Conservation (phyloP, 1,140 invertebrate species). For the Asobara japonica region DNA sequence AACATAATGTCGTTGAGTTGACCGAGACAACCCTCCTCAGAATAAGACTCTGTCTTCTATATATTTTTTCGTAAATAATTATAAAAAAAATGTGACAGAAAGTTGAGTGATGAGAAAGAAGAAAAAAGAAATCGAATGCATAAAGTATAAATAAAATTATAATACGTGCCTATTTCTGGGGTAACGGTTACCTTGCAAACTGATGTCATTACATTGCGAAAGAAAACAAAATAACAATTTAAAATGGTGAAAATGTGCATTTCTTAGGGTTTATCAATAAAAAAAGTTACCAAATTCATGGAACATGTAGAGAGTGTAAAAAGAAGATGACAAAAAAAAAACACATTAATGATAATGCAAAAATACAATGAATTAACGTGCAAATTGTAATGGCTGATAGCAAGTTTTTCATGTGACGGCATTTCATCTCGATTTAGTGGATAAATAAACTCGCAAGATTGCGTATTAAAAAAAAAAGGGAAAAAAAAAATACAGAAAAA, state of each 20-base stretch:
- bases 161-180: conserved; percentile 32
- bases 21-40: conserved; percentile 18
- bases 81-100: conserved; percentile 9
- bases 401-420: neutral
- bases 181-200: conserved; percentile 29
- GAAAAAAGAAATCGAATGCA: neutral
- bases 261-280: conserved; percentile 18
- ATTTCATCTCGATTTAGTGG: conserved; percentile 19
- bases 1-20: conserved; percentile 11
- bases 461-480: neutral
- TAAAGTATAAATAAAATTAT: conserved; percentile 28
- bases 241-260: conserved; percentile 4
- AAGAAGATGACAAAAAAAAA: neutral
- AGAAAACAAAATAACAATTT: neutral
- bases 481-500: neutral
- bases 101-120: neutral
- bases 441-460: conserved; percentile 14
- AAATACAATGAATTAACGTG: conserved; percentile 7
- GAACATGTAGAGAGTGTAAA: neutral
- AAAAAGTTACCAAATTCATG: conserved; percentile 30
- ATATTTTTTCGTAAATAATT: conserved; percentile 5
- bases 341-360: neutral
- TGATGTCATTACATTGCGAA: conserved; percentile 14
- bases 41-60: conserved; percentile 21
- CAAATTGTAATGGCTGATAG: conserved; percentile 9